phyloP scores from a whole-genome alignment of 2,113 vertebrate species.

The Andinoacara biseriatus region DNA sequence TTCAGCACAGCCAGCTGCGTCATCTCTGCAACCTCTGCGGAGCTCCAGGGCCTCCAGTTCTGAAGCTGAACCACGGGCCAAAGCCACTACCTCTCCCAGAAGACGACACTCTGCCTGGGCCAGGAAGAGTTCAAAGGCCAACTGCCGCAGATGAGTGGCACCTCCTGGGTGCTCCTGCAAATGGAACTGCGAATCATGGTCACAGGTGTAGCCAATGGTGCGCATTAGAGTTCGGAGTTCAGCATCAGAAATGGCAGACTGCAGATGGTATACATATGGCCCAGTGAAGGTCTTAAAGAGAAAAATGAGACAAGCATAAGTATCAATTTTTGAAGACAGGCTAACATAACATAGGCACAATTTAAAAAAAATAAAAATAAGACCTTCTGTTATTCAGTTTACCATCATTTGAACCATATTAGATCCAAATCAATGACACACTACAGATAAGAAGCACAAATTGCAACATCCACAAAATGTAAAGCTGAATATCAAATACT shows the following conservation, averaged over 20 bases:
- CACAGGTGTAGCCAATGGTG: slow-evolving; percentile 88
- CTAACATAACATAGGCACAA: neutral
- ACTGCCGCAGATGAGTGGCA: slow-evolving; percentile 85
- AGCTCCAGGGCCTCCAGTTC: slow-evolving; percentile 90
- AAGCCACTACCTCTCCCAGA: slow-evolving; percentile 89
- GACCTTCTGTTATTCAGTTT: neutral
- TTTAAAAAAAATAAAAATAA: neutral
- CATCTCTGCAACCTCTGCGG: slow-evolving; percentile 86
- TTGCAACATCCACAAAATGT: neutral
- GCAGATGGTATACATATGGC: slow-evolving; percentile 95
- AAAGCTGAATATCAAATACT: neutral
- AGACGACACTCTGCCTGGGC: slow-evolving; percentile 95
- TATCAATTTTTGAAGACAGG: neutral
- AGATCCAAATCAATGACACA: neutral
- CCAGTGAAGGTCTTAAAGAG: slow-evolving; percentile 92
- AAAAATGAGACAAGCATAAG: slow-evolving; percentile 4
- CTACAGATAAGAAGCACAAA: neutral
- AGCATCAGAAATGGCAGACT: slow-evolving; percentile 88
- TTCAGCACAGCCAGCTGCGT: slow-evolving; percentile 88
- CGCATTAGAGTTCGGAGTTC: slow-evolving; percentile 89
- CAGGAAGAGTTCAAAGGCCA: slow-evolving; percentile 94
- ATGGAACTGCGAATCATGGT: slow-evolving; percentile 85
- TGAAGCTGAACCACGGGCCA: slow-evolving; percentile 89
- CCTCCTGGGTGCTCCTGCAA: slow-evolving; percentile 80
- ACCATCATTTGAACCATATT: neutral